Percentiles rank a stretch among this genome's conserved stretches.
Conservation (phyloP, 2,113 vertebrate species). For the Megalops atlanticus region DNA sequence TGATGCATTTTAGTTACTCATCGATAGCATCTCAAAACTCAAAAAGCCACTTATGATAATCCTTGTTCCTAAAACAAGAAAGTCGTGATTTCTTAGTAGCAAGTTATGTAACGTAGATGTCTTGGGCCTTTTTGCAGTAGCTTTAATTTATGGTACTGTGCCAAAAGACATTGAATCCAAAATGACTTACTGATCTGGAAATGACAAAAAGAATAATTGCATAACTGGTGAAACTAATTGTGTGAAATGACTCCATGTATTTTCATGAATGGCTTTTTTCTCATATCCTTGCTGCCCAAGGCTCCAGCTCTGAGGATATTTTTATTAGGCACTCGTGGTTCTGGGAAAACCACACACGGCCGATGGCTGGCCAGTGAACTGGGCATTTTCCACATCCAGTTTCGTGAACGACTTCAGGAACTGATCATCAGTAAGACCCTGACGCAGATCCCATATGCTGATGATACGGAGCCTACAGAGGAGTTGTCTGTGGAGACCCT, state of each 20-base stretch:
- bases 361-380: slow-evolving; percentile 79
- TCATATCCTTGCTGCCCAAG: slow-evolving; percentile 54
- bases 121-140: background rate
- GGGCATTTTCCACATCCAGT: slow-evolving; percentile 89
- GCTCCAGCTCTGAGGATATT: slow-evolving; percentile 83
- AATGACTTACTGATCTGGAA: background rate
- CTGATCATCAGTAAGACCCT: slow-evolving; percentile 81
- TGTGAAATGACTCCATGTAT: background rate
- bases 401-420: slow-evolving; percentile 86
- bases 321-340: slow-evolving; percentile 79
- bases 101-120: background rate
- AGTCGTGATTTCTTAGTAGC: background rate
- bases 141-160: background rate
- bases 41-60: background rate
- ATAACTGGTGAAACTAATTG: background rate
- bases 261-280: background rate
- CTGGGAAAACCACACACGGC: slow-evolving; percentile 82
- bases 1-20: background rate
- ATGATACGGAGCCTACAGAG: slow-evolving; percentile 70
- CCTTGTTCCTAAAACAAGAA: background rate
- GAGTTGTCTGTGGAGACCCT: slow-evolving; percentile 59
- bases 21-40: background rate
- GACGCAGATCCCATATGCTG: slow-evolving; percentile 63
- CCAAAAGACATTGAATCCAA: background rate
- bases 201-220: background rate